These are phyloP conservation scores for Pterostichus niger DNA, from an alignment of 2,888 invertebrate species.

Conservation along the genomic window DNA sequence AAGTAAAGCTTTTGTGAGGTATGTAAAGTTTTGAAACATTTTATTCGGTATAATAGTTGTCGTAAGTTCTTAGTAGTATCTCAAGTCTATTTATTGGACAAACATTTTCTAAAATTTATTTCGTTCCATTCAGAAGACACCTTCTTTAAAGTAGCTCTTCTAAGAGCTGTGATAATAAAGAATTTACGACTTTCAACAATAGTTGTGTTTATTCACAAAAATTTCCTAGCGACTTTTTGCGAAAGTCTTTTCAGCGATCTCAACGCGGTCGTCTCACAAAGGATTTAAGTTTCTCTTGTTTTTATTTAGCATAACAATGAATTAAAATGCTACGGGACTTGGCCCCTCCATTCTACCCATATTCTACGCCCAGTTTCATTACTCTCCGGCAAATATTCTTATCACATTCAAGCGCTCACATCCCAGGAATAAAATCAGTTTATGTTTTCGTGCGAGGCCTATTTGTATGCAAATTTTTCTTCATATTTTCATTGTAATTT, in stretches of 20 bases:
- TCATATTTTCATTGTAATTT: conserved; percentile 55
- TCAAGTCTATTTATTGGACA: conserved; percentile 28
- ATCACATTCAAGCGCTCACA: conserved; percentile 52
- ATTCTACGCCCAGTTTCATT: conserved; percentile 49
- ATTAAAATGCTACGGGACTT: conserved; percentile 32
- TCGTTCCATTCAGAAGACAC: conserved; percentile 32
- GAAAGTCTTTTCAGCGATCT: conserved; percentile 16
- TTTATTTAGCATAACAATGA: conserved; percentile 53
- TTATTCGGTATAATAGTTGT: too few relatives aligned
- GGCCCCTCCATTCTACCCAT: conserved; percentile 10
- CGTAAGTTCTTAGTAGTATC: not conserved
- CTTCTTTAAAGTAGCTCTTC: conserved; percentile 31
- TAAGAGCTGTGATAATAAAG: conserved; percentile 54
- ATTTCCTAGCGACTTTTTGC: conserved; percentile 33
- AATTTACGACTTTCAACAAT: conserved; percentile 53
- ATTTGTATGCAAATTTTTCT: conserved; percentile 58
- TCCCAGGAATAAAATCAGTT: conserved; percentile 49
- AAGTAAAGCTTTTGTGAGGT: too few relatives aligned
- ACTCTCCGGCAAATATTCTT: conserved; percentile 38
- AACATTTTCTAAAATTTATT: conserved; percentile 51
- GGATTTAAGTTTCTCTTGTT: conserved; percentile 51
- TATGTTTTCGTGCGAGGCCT: conserved; percentile 49
- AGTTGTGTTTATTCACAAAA: conserved; percentile 51
- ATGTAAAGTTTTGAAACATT: too few relatives aligned
- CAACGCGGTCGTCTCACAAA: conserved; percentile 15